Conservation (phyloP, 1,140 invertebrate species). For the Aphelinus certus region DNA sequence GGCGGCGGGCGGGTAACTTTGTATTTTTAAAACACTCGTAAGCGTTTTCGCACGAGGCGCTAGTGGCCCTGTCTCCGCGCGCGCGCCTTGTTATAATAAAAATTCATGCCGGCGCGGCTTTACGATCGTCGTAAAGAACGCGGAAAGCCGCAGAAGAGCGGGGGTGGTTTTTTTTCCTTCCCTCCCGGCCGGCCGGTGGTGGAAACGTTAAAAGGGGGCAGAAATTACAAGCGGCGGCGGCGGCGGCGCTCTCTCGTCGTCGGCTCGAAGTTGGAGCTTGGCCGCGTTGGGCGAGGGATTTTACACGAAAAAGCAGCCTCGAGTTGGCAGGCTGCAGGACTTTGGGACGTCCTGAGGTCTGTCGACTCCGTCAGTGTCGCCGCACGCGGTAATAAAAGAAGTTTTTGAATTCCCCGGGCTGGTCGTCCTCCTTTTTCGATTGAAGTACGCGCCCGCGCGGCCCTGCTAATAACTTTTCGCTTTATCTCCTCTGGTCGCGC, state of each 20-base stretch:
- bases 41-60: constrained; percentile 21
- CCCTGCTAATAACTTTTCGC: constrained; percentile 12
- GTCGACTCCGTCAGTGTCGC: not conserved
- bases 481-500: not conserved
- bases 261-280: too few species aligned
- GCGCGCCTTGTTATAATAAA: constrained; percentile 40
- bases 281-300: too few species aligned
- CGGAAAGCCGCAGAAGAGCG: constrained; percentile 34
- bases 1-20: not conserved
- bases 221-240: too few species aligned
- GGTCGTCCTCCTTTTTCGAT: constrained; percentile 11
- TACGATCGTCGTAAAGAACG: constrained; percentile 40
- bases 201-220: too few species aligned
- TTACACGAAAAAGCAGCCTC: too few species aligned
- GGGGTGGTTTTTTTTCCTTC: constrained; percentile 1
- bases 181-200: not conserved
- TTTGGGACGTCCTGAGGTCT: constrained; percentile 4
- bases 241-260: too few species aligned
- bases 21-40: constrained; percentile 7
- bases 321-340: not conserved
- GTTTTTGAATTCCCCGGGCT: constrained; percentile 15
- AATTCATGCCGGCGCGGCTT: constrained; percentile 40
- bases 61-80: not conserved
- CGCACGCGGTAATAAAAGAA: constrained; percentile 24
- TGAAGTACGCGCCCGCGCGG: constrained; percentile 11